These are phyloP conservation scores for Aricia artaxerxes DNA, from an alignment of 2,888 invertebrate genomes.

Conservation along the genomic window DNA sequence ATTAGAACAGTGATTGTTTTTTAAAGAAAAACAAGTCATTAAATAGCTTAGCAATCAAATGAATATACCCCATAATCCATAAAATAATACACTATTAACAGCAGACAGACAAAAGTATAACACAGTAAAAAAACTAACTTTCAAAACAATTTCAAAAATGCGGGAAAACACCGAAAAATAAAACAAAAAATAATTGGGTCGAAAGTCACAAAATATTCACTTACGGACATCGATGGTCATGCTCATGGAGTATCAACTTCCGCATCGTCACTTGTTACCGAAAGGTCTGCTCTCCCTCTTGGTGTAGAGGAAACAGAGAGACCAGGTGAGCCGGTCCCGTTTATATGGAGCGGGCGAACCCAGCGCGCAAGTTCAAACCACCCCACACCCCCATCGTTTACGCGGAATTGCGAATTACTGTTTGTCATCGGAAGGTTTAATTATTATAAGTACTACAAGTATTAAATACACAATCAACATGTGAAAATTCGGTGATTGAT, in stretches of 20 bases:
- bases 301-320: conserved; percentile 46
- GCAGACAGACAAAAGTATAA: neutral
- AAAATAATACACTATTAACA: neutral
- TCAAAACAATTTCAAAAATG: neutral
- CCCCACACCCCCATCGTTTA: conserved; percentile 34
- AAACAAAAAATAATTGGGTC: neutral
- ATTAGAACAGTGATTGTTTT: neutral
- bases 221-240: conserved; percentile 59
- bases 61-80: neutral
- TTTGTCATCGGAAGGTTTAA: neutral
- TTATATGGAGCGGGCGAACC: conserved; percentile 36
- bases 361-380: conserved; percentile 46
- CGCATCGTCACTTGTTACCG: conserved; percentile 43
- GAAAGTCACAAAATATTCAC: conserved; percentile 40
- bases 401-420: neutral
- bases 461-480: neutral
- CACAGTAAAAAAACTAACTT: neutral
- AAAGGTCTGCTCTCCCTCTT: conserved; percentile 34
- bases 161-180: conserved; percentile 16
- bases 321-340: conserved; percentile 44
- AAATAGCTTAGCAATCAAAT: neutral
- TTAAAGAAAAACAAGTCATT: neutral
- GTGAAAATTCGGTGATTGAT: too few species aligned
- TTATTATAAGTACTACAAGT: neutral
- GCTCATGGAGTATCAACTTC: conserved; percentile 50